Percentiles rank a stretch among this genome's conserved stretches.
Evolutionary conservation across 1,140 invertebrate species (phyloP).

Genomic region (Apocrypta bakeri): DNA sequence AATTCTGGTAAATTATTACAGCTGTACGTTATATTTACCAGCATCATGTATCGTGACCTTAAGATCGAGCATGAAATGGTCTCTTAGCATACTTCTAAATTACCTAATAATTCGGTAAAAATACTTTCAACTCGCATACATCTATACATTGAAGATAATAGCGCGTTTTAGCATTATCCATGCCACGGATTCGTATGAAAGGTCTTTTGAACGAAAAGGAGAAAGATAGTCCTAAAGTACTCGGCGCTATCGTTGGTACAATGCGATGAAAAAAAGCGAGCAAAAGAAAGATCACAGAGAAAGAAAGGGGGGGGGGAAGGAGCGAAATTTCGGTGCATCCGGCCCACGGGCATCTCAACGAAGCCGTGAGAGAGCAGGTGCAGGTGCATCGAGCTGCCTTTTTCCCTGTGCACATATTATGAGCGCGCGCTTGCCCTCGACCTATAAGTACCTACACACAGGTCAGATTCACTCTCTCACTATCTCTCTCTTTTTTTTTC

Average conservation of each 20-base stretch:
- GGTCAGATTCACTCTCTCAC: constrained; percentile 2
- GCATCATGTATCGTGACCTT: background rate
- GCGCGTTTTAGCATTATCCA: background rate
- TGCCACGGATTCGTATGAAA: constrained; percentile 15
- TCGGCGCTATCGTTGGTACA: background rate
- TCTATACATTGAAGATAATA: background rate
- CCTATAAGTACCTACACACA: constrained; percentile 25
- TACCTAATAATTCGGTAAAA: background rate
- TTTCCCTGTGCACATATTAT: background rate
- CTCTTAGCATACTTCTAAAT: background rate
- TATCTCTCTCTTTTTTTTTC: background rate
- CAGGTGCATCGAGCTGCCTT: constrained; percentile 37
- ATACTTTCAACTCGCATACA: background rate
- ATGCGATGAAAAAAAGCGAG: background rate
- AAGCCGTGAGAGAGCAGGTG: constrained; percentile 8
- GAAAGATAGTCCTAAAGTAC: background rate
- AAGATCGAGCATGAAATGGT: background rate
- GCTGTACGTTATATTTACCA: background rate
- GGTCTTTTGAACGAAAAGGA: background rate
- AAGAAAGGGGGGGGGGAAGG: background rate
- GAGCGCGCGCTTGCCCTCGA: constrained; percentile 22
- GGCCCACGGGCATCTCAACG: constrained; percentile 28
- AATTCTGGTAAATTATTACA: background rate
- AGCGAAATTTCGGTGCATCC: constrained; percentile 43
- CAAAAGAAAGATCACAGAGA: too few relatives aligned